Evolutionary conservation across 2,888 invertebrate species (phyloP), one percentile per base, ranked within the genome.

Genomic region (Trichacis sp.): DNA sequence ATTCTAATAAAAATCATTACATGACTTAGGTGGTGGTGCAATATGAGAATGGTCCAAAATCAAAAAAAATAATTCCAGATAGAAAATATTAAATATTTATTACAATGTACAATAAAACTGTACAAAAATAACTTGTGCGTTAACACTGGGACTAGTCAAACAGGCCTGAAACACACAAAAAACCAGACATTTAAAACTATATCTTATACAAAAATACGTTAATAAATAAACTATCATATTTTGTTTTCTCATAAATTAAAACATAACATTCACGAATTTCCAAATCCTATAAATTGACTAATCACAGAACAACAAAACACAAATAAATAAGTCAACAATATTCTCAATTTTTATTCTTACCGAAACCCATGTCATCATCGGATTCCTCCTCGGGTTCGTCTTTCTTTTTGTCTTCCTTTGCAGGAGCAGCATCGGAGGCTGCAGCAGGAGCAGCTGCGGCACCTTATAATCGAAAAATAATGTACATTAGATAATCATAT

Each of bases 361-460:
- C 96, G 86, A 97, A 93, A 85, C 96, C 96, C 95, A 96, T 95
- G 86, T 96, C 96, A 75, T 95, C 95, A 75, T 95, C 95, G 64
- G 92, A 92, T 84, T 94, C 94, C 79, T 92, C 92, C 71, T 91
- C 91, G 78, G 91, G 89, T 80, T 90, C 92, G 83, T 92, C 91
- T 85, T 94, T 92, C 86, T 92, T 92, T 84, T 92, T 90, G 80
- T 93, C 92, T 83, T 93, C 90, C 79, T 90, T 89, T 68, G 89
- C 88, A 72, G 88, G 90, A 47, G 87, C 87, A 29, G 86, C 85
- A 2, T 87, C 87, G 11, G 86, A 86, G 59, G 89, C 89, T 5
- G 90, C 90, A 18, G 91, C 89, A 3, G 92, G 89, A 30, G 73
- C 77, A 15, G 66, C 72, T 11, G 74, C n/a, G n/a, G n/a, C n/a